These are phyloP conservation scores for Gryon sp. DNA, from an alignment of 1,140 invertebrate species.

Conservation along the genomic window DNA sequence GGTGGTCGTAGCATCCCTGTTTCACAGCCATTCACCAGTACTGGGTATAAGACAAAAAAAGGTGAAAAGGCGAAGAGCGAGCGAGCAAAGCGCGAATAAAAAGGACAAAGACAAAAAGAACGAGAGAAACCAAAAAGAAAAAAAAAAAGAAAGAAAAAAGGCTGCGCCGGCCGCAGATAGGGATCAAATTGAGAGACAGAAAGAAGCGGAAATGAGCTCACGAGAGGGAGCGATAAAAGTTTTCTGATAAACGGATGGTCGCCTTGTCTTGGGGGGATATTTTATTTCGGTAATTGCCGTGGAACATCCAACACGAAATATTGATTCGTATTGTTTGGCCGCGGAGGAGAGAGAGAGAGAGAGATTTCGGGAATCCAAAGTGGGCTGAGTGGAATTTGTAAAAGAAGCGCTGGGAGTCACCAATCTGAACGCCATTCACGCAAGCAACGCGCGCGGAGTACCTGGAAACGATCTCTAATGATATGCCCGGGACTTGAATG, in stretches of 20 bases:
- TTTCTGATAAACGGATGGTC: conserved; percentile 43
- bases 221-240: conserved; percentile 46
- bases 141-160: no score
- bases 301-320: conserved; percentile 29
- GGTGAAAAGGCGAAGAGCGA: background rate
- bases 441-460: conserved; percentile 65
- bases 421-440: conserved; percentile 72
- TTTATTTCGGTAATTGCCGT: conserved; percentile 48
- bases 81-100: background rate
- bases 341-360: no score
- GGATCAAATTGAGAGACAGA: conserved; percentile 63
- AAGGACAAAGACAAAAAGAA: conserved; percentile 26
- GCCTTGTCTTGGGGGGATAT: conserved; percentile 27
- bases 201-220: conserved; percentile 63
- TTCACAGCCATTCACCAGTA: conserved; percentile 51
- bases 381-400: conserved; percentile 52
- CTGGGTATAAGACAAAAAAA: conserved; percentile 43
- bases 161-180: conserved; percentile 33
- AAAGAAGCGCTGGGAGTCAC: conserved; percentile 47
- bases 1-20: conserved; percentile 57
- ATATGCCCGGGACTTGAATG: conserved; percentile 77
- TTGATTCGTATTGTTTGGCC: conserved; percentile 58
- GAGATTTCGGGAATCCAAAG: no score
- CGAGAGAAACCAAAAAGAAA: no score
- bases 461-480: conserved; percentile 78